Evolutionary conservation across 2,888 invertebrate genomes (phyloP).

Genomic region (Macrostomum cliftonense): DNA sequence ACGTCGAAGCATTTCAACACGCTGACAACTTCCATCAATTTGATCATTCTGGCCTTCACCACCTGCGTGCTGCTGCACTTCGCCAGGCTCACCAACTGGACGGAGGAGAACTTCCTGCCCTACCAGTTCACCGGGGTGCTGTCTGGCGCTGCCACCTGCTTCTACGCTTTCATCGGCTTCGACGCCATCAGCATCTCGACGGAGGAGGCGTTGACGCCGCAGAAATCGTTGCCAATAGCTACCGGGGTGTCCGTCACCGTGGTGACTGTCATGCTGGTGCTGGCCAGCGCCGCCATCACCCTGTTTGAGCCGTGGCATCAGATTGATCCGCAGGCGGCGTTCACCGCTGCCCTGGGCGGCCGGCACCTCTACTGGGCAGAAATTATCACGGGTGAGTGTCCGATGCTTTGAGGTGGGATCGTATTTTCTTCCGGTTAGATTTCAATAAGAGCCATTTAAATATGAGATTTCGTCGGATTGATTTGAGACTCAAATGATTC

Average conservation of each 20-base stretch:
- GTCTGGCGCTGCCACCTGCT: slow-evolving; percentile 36
- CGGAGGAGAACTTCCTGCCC: slow-evolving; percentile 26
- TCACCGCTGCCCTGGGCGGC: slow-evolving; percentile 25
- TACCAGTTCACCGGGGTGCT: slow-evolving; percentile 34
- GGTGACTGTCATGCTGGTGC: neutral
- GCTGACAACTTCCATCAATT: slow-evolving; percentile 32
- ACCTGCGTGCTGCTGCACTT: slow-evolving; percentile 55
- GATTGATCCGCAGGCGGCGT: slow-evolving; percentile 22
- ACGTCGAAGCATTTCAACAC: slow-evolving; percentile 35
- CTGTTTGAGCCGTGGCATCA: slow-evolving; percentile 3
- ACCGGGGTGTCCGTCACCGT: slow-evolving; percentile 14
- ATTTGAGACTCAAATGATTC: no score
- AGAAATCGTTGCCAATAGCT: slow-evolving; percentile 33
- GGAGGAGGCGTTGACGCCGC: slow-evolving; percentile 35
- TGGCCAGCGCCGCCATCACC: neutral
- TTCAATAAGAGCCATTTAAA: no score
- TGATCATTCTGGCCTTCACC: slow-evolving; percentile 32
- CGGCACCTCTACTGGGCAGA: slow-evolving; percentile 26
- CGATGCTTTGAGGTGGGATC: no score
- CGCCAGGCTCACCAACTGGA: slow-evolving; percentile 64
- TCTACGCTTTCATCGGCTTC: slow-evolving; percentile 38
- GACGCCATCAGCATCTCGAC: slow-evolving; percentile 37
- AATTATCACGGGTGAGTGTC: slow-evolving; percentile 25
- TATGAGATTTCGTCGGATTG: no score
- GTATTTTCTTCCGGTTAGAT: no score